Conservation (phyloP, 2,113 vertebrate genomes). For the Probosciger aterrimus region DNA sequence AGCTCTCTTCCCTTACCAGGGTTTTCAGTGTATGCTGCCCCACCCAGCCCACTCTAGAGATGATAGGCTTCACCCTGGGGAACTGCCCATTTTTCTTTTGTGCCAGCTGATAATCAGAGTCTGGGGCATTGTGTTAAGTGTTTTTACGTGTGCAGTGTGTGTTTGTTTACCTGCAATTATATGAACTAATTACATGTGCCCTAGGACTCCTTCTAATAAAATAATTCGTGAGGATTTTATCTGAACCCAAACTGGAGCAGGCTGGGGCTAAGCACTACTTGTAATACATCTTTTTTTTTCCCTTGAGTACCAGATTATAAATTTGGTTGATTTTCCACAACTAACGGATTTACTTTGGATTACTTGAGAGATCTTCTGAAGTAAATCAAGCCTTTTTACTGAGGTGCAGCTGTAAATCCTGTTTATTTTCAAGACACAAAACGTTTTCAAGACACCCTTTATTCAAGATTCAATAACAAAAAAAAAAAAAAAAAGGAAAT, state of each 20-base stretch:
- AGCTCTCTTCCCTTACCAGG: neutral
- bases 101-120: neutral
- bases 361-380: neutral
- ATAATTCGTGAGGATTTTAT: neutral
- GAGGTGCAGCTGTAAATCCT: neutral
- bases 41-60: neutral
- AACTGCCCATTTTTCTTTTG: neutral
- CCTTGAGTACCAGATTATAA: neutral
- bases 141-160: neutral
- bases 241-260: neutral
- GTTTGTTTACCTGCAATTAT: neutral
- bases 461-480: neutral
- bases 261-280: neutral
- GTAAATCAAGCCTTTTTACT: neutral
- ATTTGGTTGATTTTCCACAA: neutral
- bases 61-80: neutral
- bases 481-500: neutral
- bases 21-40: neutral
- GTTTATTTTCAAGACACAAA: neutral
- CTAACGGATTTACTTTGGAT: neutral
- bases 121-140: neutral
- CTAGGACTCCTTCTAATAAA: neutral
- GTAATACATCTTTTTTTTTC: neutral
- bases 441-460: neutral
- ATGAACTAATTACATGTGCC: neutral